Evolutionary conservation across 2,888 invertebrate species (phyloP), one percentile per base, ranked within the genome.

Genomic region (Embidobia sp.): DNA sequence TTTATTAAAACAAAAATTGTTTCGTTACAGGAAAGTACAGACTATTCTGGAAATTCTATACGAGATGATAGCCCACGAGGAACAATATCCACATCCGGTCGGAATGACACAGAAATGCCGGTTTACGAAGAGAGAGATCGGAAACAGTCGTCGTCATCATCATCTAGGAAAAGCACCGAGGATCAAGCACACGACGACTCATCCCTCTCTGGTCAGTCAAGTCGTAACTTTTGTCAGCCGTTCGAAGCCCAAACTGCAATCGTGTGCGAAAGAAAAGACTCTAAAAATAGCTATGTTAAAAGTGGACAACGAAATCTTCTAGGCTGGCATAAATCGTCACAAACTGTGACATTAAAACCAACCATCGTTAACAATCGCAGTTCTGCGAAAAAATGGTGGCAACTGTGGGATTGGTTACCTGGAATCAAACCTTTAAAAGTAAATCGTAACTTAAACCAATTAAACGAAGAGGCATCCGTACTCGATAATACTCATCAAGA

Each of bases 371-470:
- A 27, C 0, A 27, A 49, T 33, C 49, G 44, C 5, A 66, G 7
- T 22, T 57, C 80, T 0, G 75, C 61, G 7, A 84, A 85, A 27
- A 86, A 85, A 35, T 86, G 87, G 85, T 87, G 88, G 87, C 79
- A 82, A 2, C 44, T 87, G 1, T 79, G 89, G 16, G 83, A 85
- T 49, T 88, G 87, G 87, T 67, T 88, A 4, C 85, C 88, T 0
- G 82, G 82, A 2, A 44, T 83, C 2, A 85, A 86, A 37, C 73
- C 79, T 1, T 73, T 88, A 15, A 81, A 80, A 18, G 59, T 84
- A 3, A 10, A 79, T 19, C 66, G 80, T 1, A 73, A 81, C 19
- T 44, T 55, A 3, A 80, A 77, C 7, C 80, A 78, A 46, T 57
- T 57, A 10, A 35, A 72, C 6, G 78, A 79, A 7, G 83, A 82